Evolutionary conservation across 1,140 invertebrate species (phyloP), one percentile per base, ranked within the genome.

Genomic region (Ceratina calcarata): DNA sequence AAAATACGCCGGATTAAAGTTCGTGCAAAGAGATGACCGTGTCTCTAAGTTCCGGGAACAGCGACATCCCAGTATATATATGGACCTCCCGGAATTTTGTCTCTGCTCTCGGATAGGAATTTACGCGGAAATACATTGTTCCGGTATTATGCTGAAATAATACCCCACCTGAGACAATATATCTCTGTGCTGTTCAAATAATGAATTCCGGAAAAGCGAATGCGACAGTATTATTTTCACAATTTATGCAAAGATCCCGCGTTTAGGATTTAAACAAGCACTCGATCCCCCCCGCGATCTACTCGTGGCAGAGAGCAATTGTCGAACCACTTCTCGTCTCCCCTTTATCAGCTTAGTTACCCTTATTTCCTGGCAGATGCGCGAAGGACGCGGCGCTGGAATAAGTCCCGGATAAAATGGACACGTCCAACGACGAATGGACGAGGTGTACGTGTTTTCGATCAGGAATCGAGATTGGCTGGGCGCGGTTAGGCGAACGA

Each of bases 261-360:
- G 37, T 45, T 45, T 45, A 45, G 37, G 37, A 1, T 27, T 53
- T 32, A 22, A 70, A 62, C 45, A 58, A 18, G 12, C 53, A 6
- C 6, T 8, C 32, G 10, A 75, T 13, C 27, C 22, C 7, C n/a
- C 4, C 13, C 1, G 13, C 24, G 37, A 61, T 32, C 49, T n/a
- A 53, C 57, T 32, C 15, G 55, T 22, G 32, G 13, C 49, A 3
- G 32, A 70, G 58, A 57, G 76, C 51, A 71, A 78, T 71, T 57
- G 16, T 71, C 32, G 69, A 76, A 60, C 37, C 37, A 53, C 62
- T 15, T 37, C 58, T 18, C 49, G 58, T 18, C 12, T 22, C 15
- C 18, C 49, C 60, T 71, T 78, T 71, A 78, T 78, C 76, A 71
- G 32, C 16, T 22, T 22, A 55, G 68, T 64, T 62, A 71, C 67